Evolutionary conservation across 2,797 vertebrate genomes (phyloP), one percentile per base, ranked within the genome.

Genomic region (Sebastes itinus): DNA sequence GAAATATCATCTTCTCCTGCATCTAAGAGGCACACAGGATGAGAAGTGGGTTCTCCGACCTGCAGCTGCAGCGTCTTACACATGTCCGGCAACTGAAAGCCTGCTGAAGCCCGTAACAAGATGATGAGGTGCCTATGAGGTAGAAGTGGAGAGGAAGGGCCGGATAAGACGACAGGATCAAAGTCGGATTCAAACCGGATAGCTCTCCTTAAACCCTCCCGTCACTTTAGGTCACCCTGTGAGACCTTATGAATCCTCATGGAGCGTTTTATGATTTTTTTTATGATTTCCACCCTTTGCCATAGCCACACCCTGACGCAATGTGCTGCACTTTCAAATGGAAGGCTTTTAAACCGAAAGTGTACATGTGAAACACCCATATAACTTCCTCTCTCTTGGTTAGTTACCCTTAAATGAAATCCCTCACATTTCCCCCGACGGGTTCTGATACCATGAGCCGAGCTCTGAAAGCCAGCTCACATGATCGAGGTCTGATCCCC

Each of bases 41-140:
- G 63, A 79, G 60, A 78, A 85, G 61, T 18, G 35, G 67, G 56
- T 65, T 68, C 65, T 77, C 46, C 22, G 23, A 73, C 70, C 65
- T 62, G 65, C 85, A 80, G 89, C 88, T 89, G 87, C 84, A 71
- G 64, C n/a, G 10, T 84, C 85, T 90, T 81, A 72, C 72, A 83
- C 82, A 62, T 69, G 80, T 85, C 70, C 64, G 3, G 82, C 78
- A 59, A 85, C 23, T 67, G 56, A 81, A 80, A 76, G 62, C 74
- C 78, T 81, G 7, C 42, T 3, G 84, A 87, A 89, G 76, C 59
- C 76, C 72, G 5, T 82, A 84, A 87, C 84, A 70, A 38, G 82
- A 85, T 92, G 88, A 95, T 93, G 92, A 95, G 91, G 93, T 94
- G 88, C 65, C 72, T 80, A 91, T 87, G 93, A 93, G 86, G 87